Base-by-base conservation (phyloP, 2,888 invertebrate genomes). In the Ametastegia equiseti region DNA sequence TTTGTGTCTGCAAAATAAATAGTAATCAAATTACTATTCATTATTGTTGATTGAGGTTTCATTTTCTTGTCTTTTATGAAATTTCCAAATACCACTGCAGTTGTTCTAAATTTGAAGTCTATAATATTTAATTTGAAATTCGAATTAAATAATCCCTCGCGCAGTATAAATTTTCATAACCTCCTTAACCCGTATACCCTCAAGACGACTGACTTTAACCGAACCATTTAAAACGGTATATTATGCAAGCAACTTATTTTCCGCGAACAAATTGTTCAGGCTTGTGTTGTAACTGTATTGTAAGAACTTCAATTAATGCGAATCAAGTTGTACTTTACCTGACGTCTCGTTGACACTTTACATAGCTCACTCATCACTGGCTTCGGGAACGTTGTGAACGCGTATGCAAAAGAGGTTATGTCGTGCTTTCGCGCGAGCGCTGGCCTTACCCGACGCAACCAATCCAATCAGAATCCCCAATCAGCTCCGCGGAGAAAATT, bases 1-100 rank as follows among this genome's bases (percentile, higher is more conserved):
- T 63, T 33, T 63, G 15, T 63, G 63, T 63, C 30, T 63, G 57
- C 4, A 57, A 57, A 57, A 57, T 57, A 57, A 19, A 57, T 19
- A 23, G 9, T 57, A 57, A 57, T 19, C 57, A 23, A 23, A 57
- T 23, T 57, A 57, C 27, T 15, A 6, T 23, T 23, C 2, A 54
- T 23, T 9, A 15, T 5, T 6, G 19, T 54, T n/a, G 23, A 54
- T 19, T 54, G 15, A 19, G 19, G 23, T 54, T 23, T 54, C 9
- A 23, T 54, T 54, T 54, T 54, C 3, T 23, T 19, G 54, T 23
- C 23, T 6, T 54, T 54, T 2, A 23, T 54, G 2, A 54, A 54
- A 45, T 11, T 45, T 45, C 6, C 7, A 45, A 45, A 45, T 45
- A 45, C 45, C 13, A 13, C 45, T 45, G 1, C 7, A 13, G 45